Base-by-base conservation (phyloP, 2,888 invertebrate genomes). In the Brachylomia viminalis region DNA sequence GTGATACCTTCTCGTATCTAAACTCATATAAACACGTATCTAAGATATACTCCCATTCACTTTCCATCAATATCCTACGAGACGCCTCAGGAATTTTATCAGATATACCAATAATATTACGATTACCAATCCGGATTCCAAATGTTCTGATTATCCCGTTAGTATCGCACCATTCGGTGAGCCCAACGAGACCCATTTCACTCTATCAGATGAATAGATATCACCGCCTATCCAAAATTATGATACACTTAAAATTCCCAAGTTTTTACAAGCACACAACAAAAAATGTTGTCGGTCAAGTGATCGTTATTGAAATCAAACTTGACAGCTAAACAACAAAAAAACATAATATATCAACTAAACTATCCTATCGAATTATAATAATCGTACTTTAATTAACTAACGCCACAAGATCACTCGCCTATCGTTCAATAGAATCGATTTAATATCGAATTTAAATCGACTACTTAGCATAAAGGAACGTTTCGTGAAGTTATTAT, bases 361-460 rank as follows among this genome's bases (percentile, higher is more conserved):
- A 83, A 83, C 77, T 72, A 86, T 87, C 83, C 68, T 70, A 85
- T 86, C 79, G 71, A 89, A 90, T 89, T 90, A 89, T 84, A 86
- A 88, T 88, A 89, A 90, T 90, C 83, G 87, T 69, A 82, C 75
- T 89, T 89, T 90, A 90, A 91, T 91, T 91, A 89, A 88, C 83
- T 85, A 72, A 77, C 79, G 77, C 82, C 72, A 73, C 81, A 76
- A 88, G 84, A 87, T 83, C 77, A 83, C 84, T 89, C 83, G 87
- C 54, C 81, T 74, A 86, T 84, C 85, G 79, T 81, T 87, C 83
- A 83, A 86, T 74, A 33, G 82, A 83, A 87, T 89, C 90, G 86
- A 85, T 87, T 87, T 86, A 75, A 86, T 87, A 88, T 88, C 87
- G 91, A 88, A 91, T 91, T 88, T 87, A 88, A 91, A 91, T 91